These are phyloP conservation scores for Acanthosepion pharaonis DNA, from an alignment of 2,888 invertebrate genomes.

Conservation along the genomic window DNA sequence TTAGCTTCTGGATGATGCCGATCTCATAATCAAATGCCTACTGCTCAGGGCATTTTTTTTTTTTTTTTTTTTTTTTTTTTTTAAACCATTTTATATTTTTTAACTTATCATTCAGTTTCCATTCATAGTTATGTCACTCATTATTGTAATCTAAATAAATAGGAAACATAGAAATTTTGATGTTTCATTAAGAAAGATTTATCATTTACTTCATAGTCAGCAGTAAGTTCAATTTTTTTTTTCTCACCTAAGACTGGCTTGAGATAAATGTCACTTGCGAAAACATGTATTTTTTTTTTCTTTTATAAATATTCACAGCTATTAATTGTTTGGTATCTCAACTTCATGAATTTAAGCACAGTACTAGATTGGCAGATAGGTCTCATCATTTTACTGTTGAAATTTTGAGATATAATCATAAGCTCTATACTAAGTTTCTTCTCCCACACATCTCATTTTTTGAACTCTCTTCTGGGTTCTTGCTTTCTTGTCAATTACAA, in stretches of 20 bases:
- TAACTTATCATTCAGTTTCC: neutral
- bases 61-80: no score
- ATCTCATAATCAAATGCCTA: neutral
- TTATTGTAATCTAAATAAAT: neutral
- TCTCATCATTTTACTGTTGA: no score
- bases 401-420: no score
- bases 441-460: no score
- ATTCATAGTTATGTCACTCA: neutral
- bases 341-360: no score
- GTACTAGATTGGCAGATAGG: no score
- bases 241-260: neutral
- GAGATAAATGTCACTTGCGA: neutral
- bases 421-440: no score
- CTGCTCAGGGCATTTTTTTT: neutral
- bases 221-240: conserved; percentile 6
- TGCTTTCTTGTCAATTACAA: no score
- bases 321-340: neutral
- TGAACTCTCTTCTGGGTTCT: no score
- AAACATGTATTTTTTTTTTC: neutral
- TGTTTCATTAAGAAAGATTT: neutral
- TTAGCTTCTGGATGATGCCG: neutral
- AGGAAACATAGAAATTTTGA: neutral
- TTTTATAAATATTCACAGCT: neutral
- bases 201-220: neutral
- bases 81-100: neutral